Conservation (phyloP, 2,797 vertebrate species). For the Dryobates pubescens region DNA sequence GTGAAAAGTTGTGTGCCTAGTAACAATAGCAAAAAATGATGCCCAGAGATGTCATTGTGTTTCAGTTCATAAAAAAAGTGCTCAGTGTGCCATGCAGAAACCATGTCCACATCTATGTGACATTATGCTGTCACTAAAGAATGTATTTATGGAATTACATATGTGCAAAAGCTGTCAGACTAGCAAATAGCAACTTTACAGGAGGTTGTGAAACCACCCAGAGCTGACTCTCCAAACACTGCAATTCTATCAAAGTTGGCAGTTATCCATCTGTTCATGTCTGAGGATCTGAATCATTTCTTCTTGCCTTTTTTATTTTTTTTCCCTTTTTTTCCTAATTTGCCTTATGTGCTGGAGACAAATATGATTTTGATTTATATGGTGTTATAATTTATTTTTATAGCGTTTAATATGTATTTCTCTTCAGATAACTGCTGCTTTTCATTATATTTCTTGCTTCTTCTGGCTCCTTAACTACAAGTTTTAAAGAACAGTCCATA, state of each 20-base stretch:
- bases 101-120: neutral
- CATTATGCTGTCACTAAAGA: neutral
- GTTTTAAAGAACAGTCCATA: neutral
- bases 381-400: neutral
- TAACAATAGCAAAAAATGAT: slow-evolving; percentile 2
- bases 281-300: neutral
- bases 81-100: neutral
- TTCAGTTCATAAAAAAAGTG: neutral
- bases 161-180: neutral
- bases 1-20: slow-evolving; percentile 2
- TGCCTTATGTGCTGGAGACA: neutral
- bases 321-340: neutral
- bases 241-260: neutral
- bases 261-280: neutral
- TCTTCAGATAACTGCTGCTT: neutral
- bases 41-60: neutral
- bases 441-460: neutral
- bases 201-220: neutral
- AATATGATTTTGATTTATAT: neutral
- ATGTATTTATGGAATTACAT: neutral
- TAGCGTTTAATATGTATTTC: neutral
- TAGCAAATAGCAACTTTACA: neutral
- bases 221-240: neutral
- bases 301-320: neutral
- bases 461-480: neutral